A percentile compares a stretch with the other conserved stretches of the same genome.
phyloP scores from a whole-genome alignment of 2,888 invertebrate species.

The Itoplectis maculator region DNA sequence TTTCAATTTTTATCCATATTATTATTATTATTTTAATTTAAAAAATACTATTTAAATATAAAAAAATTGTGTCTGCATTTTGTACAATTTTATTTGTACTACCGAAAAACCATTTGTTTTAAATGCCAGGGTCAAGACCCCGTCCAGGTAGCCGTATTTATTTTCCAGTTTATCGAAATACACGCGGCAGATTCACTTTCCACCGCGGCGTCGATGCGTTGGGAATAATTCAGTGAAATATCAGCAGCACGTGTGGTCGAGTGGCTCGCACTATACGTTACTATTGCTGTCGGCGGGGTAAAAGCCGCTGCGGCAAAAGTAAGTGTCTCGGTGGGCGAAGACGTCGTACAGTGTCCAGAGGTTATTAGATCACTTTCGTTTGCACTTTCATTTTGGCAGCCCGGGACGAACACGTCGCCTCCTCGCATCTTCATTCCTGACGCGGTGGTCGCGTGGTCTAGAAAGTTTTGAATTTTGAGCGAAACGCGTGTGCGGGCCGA shows the following conservation, averaged over 20 bases:
- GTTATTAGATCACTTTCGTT: constrained; percentile 78
- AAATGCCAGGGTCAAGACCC: too few species aligned
- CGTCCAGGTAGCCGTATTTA: neutral
- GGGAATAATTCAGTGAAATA: neutral
- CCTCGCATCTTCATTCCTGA: constrained; percentile 56
- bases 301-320: neutral
- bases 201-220: neutral
- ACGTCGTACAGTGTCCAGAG: constrained; percentile 38
- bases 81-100: neutral
- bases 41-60: too few species aligned
- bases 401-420: constrained; percentile 21
- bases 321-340: neutral
- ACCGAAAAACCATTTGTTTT: neutral
- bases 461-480: constrained; percentile 75
- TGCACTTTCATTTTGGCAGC: constrained; percentile 75
- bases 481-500: constrained; percentile 39
- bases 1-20: too few species aligned
- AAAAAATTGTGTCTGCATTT: neutral
- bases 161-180: neutral
- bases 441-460: constrained; percentile 63
- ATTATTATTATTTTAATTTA: too few species aligned
- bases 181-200: constrained; percentile 15
- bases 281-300: too few species aligned
- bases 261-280: neutral
- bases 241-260: neutral